phyloP scores from a whole-genome alignment of 2,113 vertebrate species.

The Edolisoma coerulescens region DNA sequence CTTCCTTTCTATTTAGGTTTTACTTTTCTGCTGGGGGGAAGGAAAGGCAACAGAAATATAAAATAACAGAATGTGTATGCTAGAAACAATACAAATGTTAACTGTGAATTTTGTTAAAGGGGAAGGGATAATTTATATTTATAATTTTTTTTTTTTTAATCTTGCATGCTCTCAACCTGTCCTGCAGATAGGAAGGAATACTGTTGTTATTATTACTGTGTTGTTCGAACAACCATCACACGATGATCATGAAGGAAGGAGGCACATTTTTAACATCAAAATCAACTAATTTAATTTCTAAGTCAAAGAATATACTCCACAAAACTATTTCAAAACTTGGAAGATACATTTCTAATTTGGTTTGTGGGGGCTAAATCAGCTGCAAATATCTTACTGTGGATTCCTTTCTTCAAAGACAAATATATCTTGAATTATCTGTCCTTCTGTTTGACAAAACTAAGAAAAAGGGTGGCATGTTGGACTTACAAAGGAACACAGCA shows the following conservation, averaged over 20 bases:
- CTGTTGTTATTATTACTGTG: neutral
- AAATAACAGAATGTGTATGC: neutral
- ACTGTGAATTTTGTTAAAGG: neutral
- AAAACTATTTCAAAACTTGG: neutral
- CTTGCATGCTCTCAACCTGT: neutral
- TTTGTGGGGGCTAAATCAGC: neutral
- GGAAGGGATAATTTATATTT: neutral
- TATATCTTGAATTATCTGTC: neutral
- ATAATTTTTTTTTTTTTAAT: neutral
- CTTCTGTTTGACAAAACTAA: neutral
- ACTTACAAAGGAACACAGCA: neutral
- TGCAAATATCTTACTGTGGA: neutral
- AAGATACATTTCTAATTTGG: neutral
- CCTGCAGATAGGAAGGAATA: neutral
- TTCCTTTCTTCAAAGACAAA: neutral
- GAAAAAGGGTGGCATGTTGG: neutral
- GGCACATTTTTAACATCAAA: neutral
- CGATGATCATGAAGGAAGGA: neutral
- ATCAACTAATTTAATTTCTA: neutral
- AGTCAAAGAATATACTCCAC: neutral
- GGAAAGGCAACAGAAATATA: neutral
- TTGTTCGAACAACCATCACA: neutral
- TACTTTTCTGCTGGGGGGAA: neutral
- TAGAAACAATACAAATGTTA: neutral
- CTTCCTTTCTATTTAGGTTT: neutral